phyloP scores from a whole-genome alignment of 2,113 vertebrate genomes.

The Dipodomys spectabilis region DNA sequence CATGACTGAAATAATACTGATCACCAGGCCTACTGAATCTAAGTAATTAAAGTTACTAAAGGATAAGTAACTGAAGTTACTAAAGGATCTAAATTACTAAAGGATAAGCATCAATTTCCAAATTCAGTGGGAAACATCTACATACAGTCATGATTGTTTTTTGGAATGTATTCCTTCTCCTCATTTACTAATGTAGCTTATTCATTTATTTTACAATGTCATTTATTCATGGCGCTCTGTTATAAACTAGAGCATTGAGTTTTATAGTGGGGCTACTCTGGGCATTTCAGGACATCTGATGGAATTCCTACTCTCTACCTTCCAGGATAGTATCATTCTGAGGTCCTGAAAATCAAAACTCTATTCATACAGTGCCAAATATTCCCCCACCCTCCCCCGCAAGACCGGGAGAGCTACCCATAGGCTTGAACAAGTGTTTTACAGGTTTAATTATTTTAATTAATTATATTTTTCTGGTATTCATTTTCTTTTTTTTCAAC shows the following conservation, averaged over 20 bases:
- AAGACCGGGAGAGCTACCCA: neutral
- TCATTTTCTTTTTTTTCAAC: too few relatives aligned
- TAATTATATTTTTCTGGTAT: too few relatives aligned
- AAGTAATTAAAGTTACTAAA: neutral
- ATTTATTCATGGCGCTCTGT: neutral
- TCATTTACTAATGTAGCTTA: neutral
- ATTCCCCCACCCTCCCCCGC: neutral
- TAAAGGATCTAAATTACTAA: neutral
- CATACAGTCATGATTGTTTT: fast-evolving
- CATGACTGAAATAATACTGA: neutral
- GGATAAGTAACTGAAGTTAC: neutral
- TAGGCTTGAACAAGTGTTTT: neutral
- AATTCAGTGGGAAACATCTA: neutral
- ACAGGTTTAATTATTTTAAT: neutral
- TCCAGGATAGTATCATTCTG: neutral
- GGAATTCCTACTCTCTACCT: neutral
- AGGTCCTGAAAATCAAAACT: neutral
- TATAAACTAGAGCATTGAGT: neutral
- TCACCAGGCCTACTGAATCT: neutral
- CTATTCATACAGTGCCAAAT: neutral
- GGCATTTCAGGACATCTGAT: neutral
- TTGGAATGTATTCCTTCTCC: neutral
- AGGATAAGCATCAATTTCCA: neutral
- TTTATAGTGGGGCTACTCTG: too few relatives aligned
- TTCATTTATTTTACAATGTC: neutral